Base-by-base conservation (phyloP, 2,888 invertebrate genomes). In the Drosophila flavopinicola region DNA sequence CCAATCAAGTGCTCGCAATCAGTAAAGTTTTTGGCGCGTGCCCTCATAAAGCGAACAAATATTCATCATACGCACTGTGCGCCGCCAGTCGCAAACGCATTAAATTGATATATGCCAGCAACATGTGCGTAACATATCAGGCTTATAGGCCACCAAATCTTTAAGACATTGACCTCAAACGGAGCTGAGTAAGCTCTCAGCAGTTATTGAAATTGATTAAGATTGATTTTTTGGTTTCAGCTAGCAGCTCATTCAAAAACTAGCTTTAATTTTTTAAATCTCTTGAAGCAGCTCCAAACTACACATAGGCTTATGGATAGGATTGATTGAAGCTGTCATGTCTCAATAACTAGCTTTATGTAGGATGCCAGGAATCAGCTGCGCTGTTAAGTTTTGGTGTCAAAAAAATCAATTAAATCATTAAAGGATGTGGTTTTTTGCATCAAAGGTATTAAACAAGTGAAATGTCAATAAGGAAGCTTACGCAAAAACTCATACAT, bases 1-100 rank as follows among this genome's bases (percentile, higher is more conserved):
- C 69, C 77, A 82, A 83, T 82, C 75, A 80, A 82, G 64, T 74
- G 60, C 61, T 42, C 48, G 65, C 63, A 83, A 73, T 75, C 76
- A 75, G 76, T 47, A 66, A 69, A 75, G 39, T 64, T 80, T 74
- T 63, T 24, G 41, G 38, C 58, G 75, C 75, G 64, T 78, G 65
- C 57, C 37, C 51, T 56, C 33, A 66, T 64, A 54, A 66, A 57
- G 37, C 61, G 56, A 41, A 56, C 64, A 71, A 72, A 71, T 78
- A 74, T 80, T 65, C 60, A 66, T 59, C 69, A 74, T 51, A 60
- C 71, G 61, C 65, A 63, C 39, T 54, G 48, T 65, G 27, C 10
- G 57, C 42, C 32, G n/a, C 6, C 30, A 51, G 25, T 10, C 30
- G 30, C 45, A 41, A 49, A 60, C 45, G 38, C 66, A 75, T 66